phyloP scores from a whole-genome alignment of 2,113 vertebrate species.

The Clupea harengus region DNA sequence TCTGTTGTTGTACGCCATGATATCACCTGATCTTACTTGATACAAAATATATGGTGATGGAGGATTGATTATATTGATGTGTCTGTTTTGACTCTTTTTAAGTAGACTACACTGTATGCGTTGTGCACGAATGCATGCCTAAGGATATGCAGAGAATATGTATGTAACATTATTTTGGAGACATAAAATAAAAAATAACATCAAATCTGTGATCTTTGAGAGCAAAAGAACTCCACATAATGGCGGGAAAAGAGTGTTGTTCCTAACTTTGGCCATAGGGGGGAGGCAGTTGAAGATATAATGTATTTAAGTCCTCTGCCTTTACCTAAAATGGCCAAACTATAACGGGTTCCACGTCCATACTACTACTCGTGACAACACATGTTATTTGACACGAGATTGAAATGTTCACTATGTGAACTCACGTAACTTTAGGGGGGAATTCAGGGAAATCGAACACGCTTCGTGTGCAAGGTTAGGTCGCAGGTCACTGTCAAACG shows the following conservation, averaged over 20 bases:
- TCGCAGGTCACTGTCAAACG: too few species aligned
- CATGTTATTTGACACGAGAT: too few species aligned
- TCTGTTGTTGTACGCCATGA: neutral
- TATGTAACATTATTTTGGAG: neutral
- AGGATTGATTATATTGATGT: neutral
- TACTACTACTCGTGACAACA: too few species aligned
- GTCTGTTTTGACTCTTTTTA: neutral
- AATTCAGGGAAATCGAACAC: too few species aligned
- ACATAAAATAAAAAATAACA: neutral
- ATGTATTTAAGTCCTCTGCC: neutral
- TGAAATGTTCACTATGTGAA: too few species aligned
- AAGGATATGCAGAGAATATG: neutral
- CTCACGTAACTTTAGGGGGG: too few species aligned
- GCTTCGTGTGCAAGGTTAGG: too few species aligned
- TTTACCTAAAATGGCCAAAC: too few species aligned
- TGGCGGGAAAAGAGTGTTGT: neutral
- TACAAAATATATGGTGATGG: neutral
- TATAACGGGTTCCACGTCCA: too few species aligned
- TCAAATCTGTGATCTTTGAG: neutral
- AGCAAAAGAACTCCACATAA: neutral
- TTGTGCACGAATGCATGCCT: neutral
- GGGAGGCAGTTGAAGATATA: neutral
- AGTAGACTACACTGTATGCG: neutral
- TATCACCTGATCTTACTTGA: neutral
- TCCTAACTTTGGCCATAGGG: neutral